Conservation (phyloP, 2,888 invertebrate genomes). For the Cheilosia impressa region DNA sequence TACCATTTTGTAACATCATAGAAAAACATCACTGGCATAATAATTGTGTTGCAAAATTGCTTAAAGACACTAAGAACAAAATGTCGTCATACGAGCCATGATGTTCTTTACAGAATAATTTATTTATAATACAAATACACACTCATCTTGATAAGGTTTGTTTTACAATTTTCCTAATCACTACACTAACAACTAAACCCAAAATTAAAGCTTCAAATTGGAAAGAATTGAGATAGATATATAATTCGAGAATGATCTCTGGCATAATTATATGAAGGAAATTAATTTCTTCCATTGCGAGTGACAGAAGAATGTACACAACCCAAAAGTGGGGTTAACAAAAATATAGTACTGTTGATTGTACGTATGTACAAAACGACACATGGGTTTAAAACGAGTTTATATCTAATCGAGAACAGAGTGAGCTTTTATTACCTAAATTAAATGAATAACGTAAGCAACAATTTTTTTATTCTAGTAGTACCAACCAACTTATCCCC, state of each 20-base stretch:
- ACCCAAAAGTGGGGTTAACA: too few species aligned
- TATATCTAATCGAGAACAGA: too few species aligned
- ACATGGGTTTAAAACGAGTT: too few species aligned
- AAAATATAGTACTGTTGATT: too few species aligned
- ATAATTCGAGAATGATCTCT: background rate
- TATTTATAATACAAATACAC: background rate
- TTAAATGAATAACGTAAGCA: too few species aligned
- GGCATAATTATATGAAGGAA: background rate
- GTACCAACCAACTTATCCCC: too few species aligned
- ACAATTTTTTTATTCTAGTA: too few species aligned
- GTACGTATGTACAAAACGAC: too few species aligned
- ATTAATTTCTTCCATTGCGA: background rate
- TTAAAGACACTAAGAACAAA: slow-evolving; percentile 35
- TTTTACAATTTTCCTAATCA: background rate
- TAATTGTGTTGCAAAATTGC: slow-evolving; percentile 26
- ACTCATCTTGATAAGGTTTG: background rate
- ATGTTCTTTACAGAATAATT: background rate
- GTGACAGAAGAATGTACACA: background rate
- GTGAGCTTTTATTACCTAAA: too few species aligned
- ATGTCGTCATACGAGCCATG: slow-evolving; percentile 16
- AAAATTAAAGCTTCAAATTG: slow-evolving; percentile 15
- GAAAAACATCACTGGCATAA: slow-evolving; percentile 24
- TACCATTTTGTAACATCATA: slow-evolving; percentile 21
- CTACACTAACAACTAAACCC: background rate
- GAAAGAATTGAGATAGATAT: slow-evolving; percentile 8